Base-by-base conservation (phyloP, 2,797 vertebrate species). In the Chelonia mydas region DNA sequence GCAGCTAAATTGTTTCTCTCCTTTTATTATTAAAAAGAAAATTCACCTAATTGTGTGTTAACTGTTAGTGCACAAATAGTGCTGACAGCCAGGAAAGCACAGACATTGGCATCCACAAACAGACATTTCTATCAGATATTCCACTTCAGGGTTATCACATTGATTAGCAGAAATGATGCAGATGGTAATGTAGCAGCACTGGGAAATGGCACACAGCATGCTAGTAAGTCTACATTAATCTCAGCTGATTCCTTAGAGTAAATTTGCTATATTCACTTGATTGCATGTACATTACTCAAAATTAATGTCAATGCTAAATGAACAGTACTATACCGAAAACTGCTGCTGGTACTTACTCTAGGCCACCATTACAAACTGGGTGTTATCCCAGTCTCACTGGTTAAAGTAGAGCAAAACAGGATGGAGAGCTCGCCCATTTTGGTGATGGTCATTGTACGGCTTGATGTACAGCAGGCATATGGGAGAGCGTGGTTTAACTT, bases 121-220 rank as follows among this genome's bases (percentile, higher is more conserved):
- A 84, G 83, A 74, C 82, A 93, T 89, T 90, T 95, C 31, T 33
- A 83, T 85, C 77, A 77, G 59, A 2, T 83, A 45, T 33, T 83
- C 92, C 65, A 74, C 87, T 93, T 92, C 90, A 89, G 83, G 92
- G n/a, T 33, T 77, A 92, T 28, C 45, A 83, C 47, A 95, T 79
- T 90, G 91, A 94, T 92, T 80, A 92, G 65, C 27, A 93, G 47
- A 23, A 41, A 77, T 78, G 81, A 87, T 15, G 12, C 33, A 77
- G 27, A 49, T 31, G 13, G 74, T 83, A 89, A 53, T 59, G 49
- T 0, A 77, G 33, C 17, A 88, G 86, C 10, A 79, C 1, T 84
- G 72, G 79, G 89, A 92, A 86, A 83, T 1, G 3, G 49, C 54
- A 77, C 53, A 41, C 7, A 94, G 81, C 68, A 49, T 47, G n/a